Percentiles rank a stretch among this genome's conserved stretches.
Conservation (phyloP, 53 echinoderm and acorn worm species). For the Patiria pectinifera region DNA sequence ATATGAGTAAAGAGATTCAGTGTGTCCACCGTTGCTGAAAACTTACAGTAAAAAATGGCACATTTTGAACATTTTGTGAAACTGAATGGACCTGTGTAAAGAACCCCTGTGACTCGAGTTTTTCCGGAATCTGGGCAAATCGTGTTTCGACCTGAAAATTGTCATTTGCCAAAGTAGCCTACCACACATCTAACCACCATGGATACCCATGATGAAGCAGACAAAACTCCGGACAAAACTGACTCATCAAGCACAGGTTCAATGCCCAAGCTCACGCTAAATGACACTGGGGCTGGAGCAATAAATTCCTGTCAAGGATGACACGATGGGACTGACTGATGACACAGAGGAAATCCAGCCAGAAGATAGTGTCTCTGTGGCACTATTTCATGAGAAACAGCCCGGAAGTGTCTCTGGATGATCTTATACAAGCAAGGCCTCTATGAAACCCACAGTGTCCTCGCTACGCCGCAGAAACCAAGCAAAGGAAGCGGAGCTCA, state of each 20-base stretch:
- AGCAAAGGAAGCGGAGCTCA: slow-evolving; percentile 51
- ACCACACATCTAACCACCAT: slow-evolving; percentile 2
- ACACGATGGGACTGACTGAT: slow-evolving; percentile 4
- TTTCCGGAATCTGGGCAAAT: slow-evolving; percentile 3
- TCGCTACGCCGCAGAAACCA: background rate
- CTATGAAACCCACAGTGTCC: slow-evolving; percentile 36
- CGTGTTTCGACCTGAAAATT: slow-evolving; percentile 1
- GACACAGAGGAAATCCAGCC: slow-evolving; percentile 8
- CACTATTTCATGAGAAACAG: slow-evolving; percentile 10
- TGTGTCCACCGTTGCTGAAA: slow-evolving; percentile 6
- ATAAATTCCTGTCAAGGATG: background rate
- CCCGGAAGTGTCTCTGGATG: slow-evolving; percentile 4
- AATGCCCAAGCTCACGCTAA: slow-evolving; percentile 3
- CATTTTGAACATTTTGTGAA: slow-evolving; percentile 14
- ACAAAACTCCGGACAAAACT: slow-evolving; percentile 2
- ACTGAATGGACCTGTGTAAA: slow-evolving; percentile 14
- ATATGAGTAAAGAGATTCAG: slow-evolving; percentile 33
- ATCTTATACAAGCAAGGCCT: background rate
- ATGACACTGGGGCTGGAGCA: slow-evolving; percentile 9
- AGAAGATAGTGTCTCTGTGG: slow-evolving; percentile 13
- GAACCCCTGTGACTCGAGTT: background rate
- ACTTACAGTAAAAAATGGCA: slow-evolving; percentile 2
- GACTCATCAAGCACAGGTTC: slow-evolving; percentile 10
- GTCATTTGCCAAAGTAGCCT: slow-evolving; percentile 3
- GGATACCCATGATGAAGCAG: slow-evolving; percentile 14